phyloP scores from a whole-genome alignment of 1,140 invertebrate species.

The Ridgeia piscesae region DNA sequence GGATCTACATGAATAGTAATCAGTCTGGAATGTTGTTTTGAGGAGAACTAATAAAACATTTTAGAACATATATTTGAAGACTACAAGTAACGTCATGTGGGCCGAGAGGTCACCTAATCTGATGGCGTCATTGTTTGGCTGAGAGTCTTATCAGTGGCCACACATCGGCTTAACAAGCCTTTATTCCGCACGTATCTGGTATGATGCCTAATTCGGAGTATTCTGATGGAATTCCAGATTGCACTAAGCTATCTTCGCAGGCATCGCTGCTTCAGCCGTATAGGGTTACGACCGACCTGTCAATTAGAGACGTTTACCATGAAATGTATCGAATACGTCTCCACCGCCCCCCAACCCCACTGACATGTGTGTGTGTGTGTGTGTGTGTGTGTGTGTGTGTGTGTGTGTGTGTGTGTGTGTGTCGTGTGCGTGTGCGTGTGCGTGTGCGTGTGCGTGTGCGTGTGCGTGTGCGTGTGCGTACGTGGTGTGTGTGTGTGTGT shows the following conservation, averaged over 20 bases:
- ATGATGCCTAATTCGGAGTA: not conserved
- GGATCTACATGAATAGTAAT: not conserved
- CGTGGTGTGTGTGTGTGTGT: too few species aligned
- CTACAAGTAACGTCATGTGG: not conserved
- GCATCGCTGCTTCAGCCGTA: not conserved
- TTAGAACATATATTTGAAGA: not conserved
- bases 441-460: too few species aligned
- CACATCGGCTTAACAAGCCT: not conserved
- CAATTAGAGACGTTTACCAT: too few species aligned
- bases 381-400: not conserved
- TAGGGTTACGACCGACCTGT: not conserved
- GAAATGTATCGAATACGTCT: not conserved
- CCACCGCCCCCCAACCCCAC: not conserved
- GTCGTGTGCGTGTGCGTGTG: not conserved
- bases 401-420: not conserved
- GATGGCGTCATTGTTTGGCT: not conserved
- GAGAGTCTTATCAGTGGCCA: not conserved
- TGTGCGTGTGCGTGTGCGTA: too few species aligned
- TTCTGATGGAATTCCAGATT: not conserved
- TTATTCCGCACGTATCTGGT: not conserved
- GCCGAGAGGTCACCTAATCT: not conserved
- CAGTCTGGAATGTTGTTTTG: not conserved
- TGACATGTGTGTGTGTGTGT: not conserved
- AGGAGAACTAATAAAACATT: not conserved
- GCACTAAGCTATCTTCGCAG: not conserved